phyloP scores from a whole-genome alignment of 2,888 invertebrate species.

The Encarsia formosa region DNA sequence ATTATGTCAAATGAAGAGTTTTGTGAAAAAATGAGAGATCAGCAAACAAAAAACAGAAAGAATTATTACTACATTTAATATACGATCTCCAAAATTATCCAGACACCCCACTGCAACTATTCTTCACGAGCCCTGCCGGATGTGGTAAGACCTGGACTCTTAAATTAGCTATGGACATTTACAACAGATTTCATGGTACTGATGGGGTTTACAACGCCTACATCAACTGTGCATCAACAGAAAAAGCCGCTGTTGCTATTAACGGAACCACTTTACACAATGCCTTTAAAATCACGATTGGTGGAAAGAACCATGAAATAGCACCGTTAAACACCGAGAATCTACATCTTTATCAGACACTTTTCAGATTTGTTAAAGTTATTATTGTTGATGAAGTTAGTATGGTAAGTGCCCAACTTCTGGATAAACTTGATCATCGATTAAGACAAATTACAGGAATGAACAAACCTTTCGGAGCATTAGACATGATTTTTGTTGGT shows the following conservation, averaged over 20 bases:
- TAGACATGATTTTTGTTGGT: slow-evolving; percentile 41
- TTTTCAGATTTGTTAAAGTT: slow-evolving; percentile 30
- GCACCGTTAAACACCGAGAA: slow-evolving; percentile 41
- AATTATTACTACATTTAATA: slow-evolving; percentile 27
- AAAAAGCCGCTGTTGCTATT: slow-evolving; percentile 37
- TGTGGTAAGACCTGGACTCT: slow-evolving; percentile 43
- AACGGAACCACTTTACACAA: slow-evolving; percentile 35
- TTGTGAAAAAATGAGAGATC: slow-evolving; percentile 29
- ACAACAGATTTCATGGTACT: slow-evolving; percentile 41
- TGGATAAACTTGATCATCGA: slow-evolving; percentile 33
- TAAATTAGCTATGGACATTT: slow-evolving; percentile 47
- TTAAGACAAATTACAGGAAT: slow-evolving; percentile 42
- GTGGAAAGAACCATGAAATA: slow-evolving; percentile 34
- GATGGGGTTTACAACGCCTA: slow-evolving; percentile 43
- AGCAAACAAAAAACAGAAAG: not conserved
- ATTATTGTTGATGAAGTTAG: not conserved
- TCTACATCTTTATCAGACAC: slow-evolving; percentile 41
- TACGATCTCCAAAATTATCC: not conserved
- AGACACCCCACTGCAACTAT: slow-evolving; percentile 22
- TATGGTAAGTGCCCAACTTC: not conserved
- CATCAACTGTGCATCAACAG: slow-evolving; percentile 38
- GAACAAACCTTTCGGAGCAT: slow-evolving; percentile 38
- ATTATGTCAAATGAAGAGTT: slow-evolving; percentile 30
- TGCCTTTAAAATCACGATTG: slow-evolving; percentile 31
- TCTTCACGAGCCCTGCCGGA: slow-evolving; percentile 36